These are phyloP conservation scores for Temnothorax nylanderi DNA, from an alignment of 1,140 invertebrate species.

Conservation along the genomic window DNA sequence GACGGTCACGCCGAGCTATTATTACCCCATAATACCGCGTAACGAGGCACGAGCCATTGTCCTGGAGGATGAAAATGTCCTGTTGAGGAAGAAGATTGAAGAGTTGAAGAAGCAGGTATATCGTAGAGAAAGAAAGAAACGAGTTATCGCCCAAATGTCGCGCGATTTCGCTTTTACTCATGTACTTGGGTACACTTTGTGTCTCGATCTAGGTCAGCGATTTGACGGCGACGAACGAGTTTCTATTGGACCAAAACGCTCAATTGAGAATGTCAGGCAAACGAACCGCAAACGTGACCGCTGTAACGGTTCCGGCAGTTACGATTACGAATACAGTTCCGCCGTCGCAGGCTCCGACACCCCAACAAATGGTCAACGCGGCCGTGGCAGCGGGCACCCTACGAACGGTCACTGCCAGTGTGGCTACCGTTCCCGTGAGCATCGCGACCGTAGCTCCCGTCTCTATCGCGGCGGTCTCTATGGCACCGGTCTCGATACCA, in stretches of 20 bases:
- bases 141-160: background rate
- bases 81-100: slow-evolving; percentile 90
- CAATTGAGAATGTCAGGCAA: slow-evolving; percentile 90
- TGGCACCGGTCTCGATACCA: slow-evolving; percentile 86
- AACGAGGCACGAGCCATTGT: slow-evolving; percentile 85
- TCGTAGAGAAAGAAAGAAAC: background rate
- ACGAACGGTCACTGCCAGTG: slow-evolving; percentile 88
- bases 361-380: slow-evolving; percentile 85
- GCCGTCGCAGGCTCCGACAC: slow-evolving; percentile 84
- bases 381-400: slow-evolving; percentile 85
- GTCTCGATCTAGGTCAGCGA: slow-evolving; percentile 86
- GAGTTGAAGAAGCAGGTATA: slow-evolving; percentile 90
- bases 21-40: slow-evolving; percentile 83
- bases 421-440: slow-evolving; percentile 89
- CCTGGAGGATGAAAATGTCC: slow-evolving; percentile 91
- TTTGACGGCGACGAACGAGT: slow-evolving; percentile 93
- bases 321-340: slow-evolving; percentile 87
- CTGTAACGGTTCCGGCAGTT: slow-evolving; percentile 87
- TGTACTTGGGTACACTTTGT: background rate
- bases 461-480: slow-evolving; percentile 87
- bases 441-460: slow-evolving; percentile 87
- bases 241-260: slow-evolving; percentile 93
- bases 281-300: slow-evolving; percentile 84
- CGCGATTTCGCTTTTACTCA: background rate
- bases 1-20: slow-evolving; percentile 79